A percentile compares a stretch with the other conserved stretches of the same genome.
Conservation (phyloP, 2,113 vertebrate genomes). For the Pomatostomus ruficeps region DNA sequence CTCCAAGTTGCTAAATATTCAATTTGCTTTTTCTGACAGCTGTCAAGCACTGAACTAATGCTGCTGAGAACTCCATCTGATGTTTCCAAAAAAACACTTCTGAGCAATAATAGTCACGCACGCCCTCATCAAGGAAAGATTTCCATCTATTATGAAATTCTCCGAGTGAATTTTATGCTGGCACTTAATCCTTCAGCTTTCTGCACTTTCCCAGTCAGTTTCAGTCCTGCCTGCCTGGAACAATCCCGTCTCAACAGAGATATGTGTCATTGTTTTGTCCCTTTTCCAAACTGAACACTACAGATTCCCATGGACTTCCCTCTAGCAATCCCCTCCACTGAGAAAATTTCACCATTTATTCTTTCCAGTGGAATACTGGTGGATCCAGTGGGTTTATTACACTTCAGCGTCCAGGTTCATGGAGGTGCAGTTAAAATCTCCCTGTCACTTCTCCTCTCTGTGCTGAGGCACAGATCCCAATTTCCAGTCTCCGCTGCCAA, state of each 20-base stretch:
- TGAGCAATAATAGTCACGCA: not conserved
- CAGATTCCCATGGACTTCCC: not conserved
- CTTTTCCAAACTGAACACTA: not conserved
- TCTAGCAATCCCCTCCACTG: not conserved
- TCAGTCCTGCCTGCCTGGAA: not conserved
- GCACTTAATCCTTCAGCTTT: not conserved
- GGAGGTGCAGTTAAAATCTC: not conserved
- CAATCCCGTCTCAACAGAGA: not conserved
- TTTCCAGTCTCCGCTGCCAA: not conserved
- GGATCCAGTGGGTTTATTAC: not conserved
- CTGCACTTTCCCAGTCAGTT: not conserved
- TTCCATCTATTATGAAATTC: not conserved
- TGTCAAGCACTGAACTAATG: not conserved
- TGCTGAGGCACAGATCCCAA: not conserved
- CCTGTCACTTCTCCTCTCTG: not conserved
- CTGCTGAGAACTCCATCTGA: slow-evolving; percentile 11
- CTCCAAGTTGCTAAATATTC: not conserved
- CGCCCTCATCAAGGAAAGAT: not conserved
- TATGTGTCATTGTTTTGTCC: not conserved
- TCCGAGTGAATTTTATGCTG: not conserved
- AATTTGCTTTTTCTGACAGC: not conserved
- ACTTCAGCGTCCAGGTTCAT: not conserved
- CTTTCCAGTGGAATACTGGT: not conserved
- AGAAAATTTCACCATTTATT: not conserved
- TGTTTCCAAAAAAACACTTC: not conserved